Evolutionary conservation across 2,113 vertebrate genomes (phyloP).

Genomic region (Mormyrus iriodes): DNA sequence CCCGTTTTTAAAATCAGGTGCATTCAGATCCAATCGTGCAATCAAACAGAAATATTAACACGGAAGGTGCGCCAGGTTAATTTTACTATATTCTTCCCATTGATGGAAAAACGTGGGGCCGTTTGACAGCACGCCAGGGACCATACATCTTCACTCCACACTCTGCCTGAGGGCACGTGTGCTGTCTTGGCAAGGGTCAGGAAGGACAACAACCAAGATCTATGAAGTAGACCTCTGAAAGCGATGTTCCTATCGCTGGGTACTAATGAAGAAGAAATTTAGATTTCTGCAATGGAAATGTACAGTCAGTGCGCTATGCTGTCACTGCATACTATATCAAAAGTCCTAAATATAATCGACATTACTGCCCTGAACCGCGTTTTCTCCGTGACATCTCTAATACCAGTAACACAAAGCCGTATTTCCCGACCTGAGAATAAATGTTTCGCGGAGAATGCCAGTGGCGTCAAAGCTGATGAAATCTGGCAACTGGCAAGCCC

Average conservation of each 20-base stretch:
- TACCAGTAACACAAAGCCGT: not conserved
- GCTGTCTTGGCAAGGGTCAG: not conserved
- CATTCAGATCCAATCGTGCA: not conserved
- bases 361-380: not conserved
- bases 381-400: not conserved
- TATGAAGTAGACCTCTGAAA: not conserved
- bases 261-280: not conserved
- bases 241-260: not conserved
- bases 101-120: conserved; percentile 26
- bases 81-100: conserved; percentile 18
- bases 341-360: not conserved
- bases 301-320: not conserved
- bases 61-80: not conserved
- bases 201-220: not conserved
- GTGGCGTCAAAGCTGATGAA: not conserved
- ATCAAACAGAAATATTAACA: not conserved
- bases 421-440: not conserved
- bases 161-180: not conserved
- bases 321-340: not conserved
- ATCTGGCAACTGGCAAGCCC: not conserved
- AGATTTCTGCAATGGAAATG: not conserved
- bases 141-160: conserved; percentile 14
- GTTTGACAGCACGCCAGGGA: conserved; percentile 23
- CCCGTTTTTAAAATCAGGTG: not conserved
- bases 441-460: not conserved